Evolutionary conservation across 2,888 invertebrate genomes (phyloP), one percentile per base, ranked within the genome.

Genomic region (Agrochola macilenta): DNA sequence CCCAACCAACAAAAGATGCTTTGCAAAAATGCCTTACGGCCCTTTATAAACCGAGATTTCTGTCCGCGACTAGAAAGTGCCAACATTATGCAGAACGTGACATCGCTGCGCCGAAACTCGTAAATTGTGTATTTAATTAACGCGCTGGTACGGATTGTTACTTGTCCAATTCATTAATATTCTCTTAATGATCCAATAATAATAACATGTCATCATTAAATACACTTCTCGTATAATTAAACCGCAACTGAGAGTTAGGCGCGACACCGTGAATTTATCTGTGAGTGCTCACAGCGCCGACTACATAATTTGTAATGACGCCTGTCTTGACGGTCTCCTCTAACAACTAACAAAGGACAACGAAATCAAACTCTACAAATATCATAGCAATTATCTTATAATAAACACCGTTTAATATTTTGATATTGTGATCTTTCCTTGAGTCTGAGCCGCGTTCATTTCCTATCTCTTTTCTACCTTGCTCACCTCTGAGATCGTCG

Each of bases 381-480:
- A 74, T 76, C 61, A 43, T 52, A 73, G 70, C 43, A 79, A 72
- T 74, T 69, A 80, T 65, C 35, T 35, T 71, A 79, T 52, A 70
- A 73, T 63, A 65, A 66, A 68, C 20, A 57, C 35, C 49, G n/a
- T 64, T 76, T n/a, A 63, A 46, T 74, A 60, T 73, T 68, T 65
- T 52, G 14, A 61, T 57, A 75, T 57, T 39, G 26, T 60, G 14
- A n/a, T 54, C 20, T 76, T 79, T 77, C 73, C 74, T 78, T 75
- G 46, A 74, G 30, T 65, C 52, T 35, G 54, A 43, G 61, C 60
- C 66, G 26, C 69, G 73, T 83, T 78, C 30, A 69, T 74, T 82
- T 76, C 75, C 74, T 82, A 76, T 82, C 79, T 74, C 83, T 83
- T 89, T 87, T 86, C 85, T 87, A 87, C 78, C 79, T 78, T 73